Evolutionary conservation across 2,113 vertebrate species (phyloP).

Genomic region (Agapornis roseicollis): DNA sequence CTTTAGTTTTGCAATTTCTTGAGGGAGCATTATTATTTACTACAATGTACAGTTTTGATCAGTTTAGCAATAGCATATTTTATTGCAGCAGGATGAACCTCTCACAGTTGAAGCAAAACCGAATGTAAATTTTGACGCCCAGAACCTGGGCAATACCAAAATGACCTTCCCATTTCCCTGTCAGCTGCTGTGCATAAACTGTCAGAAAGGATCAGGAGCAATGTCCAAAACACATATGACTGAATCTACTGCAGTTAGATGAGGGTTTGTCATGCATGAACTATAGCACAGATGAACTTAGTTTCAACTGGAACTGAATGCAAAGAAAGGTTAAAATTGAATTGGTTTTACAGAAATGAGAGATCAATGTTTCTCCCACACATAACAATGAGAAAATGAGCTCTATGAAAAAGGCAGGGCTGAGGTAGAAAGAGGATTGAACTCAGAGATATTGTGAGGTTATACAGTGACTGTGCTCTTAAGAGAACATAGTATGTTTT

Average conservation of each 20-base stretch:
- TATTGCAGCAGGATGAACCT: not conserved
- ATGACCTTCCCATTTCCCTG: not conserved
- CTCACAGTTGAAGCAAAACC: not conserved
- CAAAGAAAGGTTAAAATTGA: not conserved
- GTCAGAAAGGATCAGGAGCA: not conserved
- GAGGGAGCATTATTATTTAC: not conserved
- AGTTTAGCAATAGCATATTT: not conserved
- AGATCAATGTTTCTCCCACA: not conserved
- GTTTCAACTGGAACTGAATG: not conserved
- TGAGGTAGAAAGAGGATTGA: not conserved
- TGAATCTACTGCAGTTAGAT: not conserved
- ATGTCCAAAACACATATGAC: not conserved
- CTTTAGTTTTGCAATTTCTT: not conserved
- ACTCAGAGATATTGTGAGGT: not conserved
- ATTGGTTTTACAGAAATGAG: not conserved
- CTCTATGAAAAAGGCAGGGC: not conserved
- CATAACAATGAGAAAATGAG: not conserved
- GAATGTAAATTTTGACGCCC: not conserved
- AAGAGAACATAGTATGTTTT: not conserved
- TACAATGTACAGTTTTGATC: not conserved
- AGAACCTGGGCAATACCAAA: not conserved
- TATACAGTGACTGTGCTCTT: not conserved
- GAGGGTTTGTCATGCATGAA: not conserved
- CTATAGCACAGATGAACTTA: not conserved
- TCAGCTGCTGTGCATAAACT: not conserved